A percentile compares a stretch with the other conserved stretches of the same genome.
phyloP scores from a whole-genome alignment of 2,888 invertebrate genomes.

The Drosophila anomalipes region DNA sequence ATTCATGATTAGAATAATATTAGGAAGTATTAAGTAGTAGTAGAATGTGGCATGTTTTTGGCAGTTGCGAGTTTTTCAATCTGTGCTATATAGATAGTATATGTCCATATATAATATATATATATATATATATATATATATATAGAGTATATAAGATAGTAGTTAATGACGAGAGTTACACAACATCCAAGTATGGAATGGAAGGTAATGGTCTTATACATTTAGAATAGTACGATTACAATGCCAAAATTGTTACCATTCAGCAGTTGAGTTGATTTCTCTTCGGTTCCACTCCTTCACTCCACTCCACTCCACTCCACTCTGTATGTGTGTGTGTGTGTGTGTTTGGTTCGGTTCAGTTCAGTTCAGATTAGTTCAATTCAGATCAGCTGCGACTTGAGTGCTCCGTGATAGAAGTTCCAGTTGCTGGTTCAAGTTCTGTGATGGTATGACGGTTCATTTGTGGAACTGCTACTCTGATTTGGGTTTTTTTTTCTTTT shows the following conservation, averaged over 20 bases:
- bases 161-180: constrained; percentile 76
- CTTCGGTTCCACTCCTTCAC: background rate
- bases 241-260: constrained; percentile 72
- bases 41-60: constrained; percentile 47
- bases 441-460: constrained; percentile 16
- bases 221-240: constrained; percentile 54
- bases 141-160: constrained; percentile 43
- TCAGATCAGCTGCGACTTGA: constrained; percentile 35
- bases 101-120: constrained; percentile 68
- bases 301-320: constrained; percentile 4
- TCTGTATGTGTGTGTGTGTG: constrained; percentile 3
- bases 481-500: background rate
- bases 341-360: constrained; percentile 23
- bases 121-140: constrained; percentile 22
- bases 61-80: constrained; percentile 44
- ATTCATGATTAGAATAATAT: constrained; percentile 39
- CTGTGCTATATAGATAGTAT: constrained; percentile 50
- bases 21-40: constrained; percentile 28
- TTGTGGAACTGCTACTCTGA: constrained; percentile 3
- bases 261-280: constrained; percentile 47
- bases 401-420: constrained; percentile 1
- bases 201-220: constrained; percentile 43
- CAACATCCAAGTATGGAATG: constrained; percentile 75
- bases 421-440: constrained; percentile 10
- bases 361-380: constrained; percentile 40